A percentile compares a stretch with the other conserved stretches of the same genome.
phyloP scores from a whole-genome alignment of 2,888 invertebrate species.

The Theretra japonica region DNA sequence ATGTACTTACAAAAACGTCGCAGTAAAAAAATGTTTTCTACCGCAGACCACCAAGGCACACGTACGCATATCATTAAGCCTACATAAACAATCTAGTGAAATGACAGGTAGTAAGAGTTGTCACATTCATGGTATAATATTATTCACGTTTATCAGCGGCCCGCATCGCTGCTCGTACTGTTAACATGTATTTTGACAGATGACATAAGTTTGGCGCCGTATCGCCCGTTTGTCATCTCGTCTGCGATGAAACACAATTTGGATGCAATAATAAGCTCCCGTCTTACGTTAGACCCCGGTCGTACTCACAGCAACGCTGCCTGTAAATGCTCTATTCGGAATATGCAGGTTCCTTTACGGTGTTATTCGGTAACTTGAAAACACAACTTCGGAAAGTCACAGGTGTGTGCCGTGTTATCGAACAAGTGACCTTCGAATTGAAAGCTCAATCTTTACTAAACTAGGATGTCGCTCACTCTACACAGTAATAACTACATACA shows the following conservation, averaged over 20 bases:
- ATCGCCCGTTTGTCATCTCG: slow-evolving; percentile 74
- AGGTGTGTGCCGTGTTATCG: no score
- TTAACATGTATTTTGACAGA: slow-evolving; percentile 85
- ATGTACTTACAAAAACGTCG: not conserved
- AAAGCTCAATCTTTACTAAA: no score
- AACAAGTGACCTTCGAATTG: no score
- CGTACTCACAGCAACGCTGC: not conserved
- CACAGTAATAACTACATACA: no score
- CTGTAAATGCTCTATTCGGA: no score
- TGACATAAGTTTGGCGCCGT: slow-evolving; percentile 82
- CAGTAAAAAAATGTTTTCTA: slow-evolving; percentile 13
- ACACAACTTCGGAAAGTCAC: no score
- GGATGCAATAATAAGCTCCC: slow-evolving; percentile 82
- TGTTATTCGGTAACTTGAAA: no score
- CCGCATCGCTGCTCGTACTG: slow-evolving; percentile 68
- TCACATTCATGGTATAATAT: slow-evolving; percentile 70
- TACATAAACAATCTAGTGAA: slow-evolving; percentile 79
- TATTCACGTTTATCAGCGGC: slow-evolving; percentile 63
- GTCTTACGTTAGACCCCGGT: slow-evolving; percentile 69
- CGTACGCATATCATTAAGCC: slow-evolving; percentile 79
- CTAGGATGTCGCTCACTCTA: no score
- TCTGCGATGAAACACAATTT: slow-evolving; percentile 77
- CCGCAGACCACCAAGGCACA: slow-evolving; percentile 78
- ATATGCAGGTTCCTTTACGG: no score
- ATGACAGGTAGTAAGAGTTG: slow-evolving; percentile 77